A percentile compares a stretch with the other conserved stretches of the same genome.
Evolutionary conservation across 2,888 invertebrate genomes (phyloP).

Genomic region (Aphodius granarius): DNA sequence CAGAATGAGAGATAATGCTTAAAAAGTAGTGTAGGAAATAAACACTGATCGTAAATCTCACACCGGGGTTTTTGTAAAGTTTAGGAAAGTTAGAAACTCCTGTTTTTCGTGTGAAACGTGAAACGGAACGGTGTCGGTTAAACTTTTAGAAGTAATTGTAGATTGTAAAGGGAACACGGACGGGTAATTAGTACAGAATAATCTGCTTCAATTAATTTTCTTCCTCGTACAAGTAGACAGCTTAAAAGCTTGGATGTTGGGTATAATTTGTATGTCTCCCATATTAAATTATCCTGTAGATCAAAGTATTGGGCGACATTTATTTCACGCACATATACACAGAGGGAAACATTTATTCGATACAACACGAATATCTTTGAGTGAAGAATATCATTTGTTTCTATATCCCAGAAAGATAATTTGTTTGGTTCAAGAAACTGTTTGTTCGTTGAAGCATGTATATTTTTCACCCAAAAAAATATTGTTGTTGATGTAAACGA

Average conservation of each 20-base stretch:
- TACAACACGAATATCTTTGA: no score
- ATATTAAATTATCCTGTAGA: not conserved
- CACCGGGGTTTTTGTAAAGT: not conserved
- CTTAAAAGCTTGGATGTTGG: not conserved
- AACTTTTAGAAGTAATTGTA: not conserved
- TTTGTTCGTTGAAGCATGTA: no score
- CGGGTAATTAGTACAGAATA: not conserved
- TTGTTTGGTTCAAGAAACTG: no score
- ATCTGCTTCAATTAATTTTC: not conserved
- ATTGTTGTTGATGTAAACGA: no score
- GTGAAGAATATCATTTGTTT: no score
- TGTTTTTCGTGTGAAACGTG: not conserved
- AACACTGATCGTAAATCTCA: not conserved
- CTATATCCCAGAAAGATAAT: no score
- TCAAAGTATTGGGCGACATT: no score
- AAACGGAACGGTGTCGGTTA: not conserved
- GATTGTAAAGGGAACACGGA: not conserved
- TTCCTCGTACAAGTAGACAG: not conserved
- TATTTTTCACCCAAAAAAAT: no score
- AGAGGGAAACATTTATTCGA: no score
- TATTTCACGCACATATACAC: no score
- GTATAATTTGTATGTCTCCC: not conserved
- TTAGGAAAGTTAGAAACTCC: not conserved
- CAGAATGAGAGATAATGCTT: no score
- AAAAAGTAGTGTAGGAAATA: no score